These are phyloP conservation scores for Hirtodrosophila histrioides DNA, from an alignment of 2,888 invertebrate species.

Conservation along the genomic window DNA sequence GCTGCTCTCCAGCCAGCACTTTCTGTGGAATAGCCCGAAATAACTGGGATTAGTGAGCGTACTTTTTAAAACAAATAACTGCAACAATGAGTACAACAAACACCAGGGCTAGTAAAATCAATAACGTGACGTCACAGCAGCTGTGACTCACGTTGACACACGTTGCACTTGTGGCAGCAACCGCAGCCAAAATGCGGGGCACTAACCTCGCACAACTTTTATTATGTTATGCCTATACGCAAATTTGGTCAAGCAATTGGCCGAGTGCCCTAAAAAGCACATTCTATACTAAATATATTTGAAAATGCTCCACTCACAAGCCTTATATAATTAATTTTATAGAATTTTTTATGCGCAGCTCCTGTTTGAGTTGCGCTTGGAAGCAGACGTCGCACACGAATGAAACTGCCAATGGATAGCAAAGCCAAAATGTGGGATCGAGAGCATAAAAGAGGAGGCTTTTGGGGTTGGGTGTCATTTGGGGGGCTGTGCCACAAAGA, in stretches of 20 bases:
- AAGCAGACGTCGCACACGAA: constrained; percentile 56
- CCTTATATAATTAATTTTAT: constrained; percentile 12
- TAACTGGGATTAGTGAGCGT: too few species aligned
- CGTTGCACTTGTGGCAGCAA: constrained; percentile 50
- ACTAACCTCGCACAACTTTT: constrained; percentile 58
- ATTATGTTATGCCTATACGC: constrained; percentile 18
- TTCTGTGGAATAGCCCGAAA: constrained; percentile 63
- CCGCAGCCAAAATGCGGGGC: background rate
- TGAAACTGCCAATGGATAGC: constrained; percentile 46
- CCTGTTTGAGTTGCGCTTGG: constrained; percentile 35
- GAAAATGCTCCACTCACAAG: constrained; percentile 1
- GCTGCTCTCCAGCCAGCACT: constrained; percentile 96
- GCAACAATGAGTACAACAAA: constrained; percentile 9
- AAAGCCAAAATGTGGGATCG: constrained; percentile 50
- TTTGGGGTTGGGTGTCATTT: constrained; percentile 9
- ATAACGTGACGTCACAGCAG: constrained; percentile 58
- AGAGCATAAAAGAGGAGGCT: constrained; percentile 44
- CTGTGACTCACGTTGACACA: constrained; percentile 30
- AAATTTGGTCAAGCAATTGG: background rate
- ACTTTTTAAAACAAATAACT: background rate
- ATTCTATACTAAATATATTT: background rate
- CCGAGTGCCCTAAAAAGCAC: constrained; percentile 1
- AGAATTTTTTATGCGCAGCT: constrained; percentile 10
- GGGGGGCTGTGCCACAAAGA: constrained; percentile 5
- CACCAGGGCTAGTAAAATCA: constrained; percentile 55